These are phyloP conservation scores for Morus bassanus DNA, from an alignment of 2,797 vertebrate species.

Conservation along the genomic window DNA sequence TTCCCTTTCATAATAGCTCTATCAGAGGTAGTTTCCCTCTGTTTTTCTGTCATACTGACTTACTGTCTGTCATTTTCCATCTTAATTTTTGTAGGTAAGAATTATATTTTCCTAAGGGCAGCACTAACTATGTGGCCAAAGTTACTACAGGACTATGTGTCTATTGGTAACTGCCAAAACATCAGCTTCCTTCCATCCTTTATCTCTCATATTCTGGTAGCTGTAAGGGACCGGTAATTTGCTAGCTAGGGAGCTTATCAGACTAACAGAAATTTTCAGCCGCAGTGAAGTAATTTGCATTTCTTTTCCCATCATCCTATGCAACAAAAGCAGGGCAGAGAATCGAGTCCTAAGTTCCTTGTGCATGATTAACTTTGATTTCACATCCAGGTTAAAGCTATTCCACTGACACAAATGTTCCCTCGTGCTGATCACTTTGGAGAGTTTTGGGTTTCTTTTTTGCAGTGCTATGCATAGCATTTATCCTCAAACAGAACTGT, in stretches of 20 bases:
- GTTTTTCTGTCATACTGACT: background rate
- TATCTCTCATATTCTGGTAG: background rate
- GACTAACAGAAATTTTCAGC: background rate
- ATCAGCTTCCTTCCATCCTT: background rate
- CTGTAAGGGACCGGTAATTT: background rate
- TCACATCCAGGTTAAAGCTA: background rate
- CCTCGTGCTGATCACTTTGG: background rate
- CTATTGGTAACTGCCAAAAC: background rate
- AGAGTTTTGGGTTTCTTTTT: conserved; percentile 45
- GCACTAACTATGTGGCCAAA: background rate
- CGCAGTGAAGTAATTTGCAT: background rate
- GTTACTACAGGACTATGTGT: background rate
- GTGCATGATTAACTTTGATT: background rate
- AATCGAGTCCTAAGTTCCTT: background rate
- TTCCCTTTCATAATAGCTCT: background rate
- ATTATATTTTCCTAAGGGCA: background rate
- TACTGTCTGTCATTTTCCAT: background rate
- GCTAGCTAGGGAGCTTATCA: background rate
- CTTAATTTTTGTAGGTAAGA: background rate
- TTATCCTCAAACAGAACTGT: conserved; percentile 78
- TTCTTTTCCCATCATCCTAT: background rate
- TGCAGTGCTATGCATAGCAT: conserved; percentile 72
- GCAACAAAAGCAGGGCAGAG: background rate
- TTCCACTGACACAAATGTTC: background rate
- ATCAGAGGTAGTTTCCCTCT: background rate